phyloP scores from a whole-genome alignment of 2,888 invertebrate genomes.

The Frankliniella intonsa region DNA sequence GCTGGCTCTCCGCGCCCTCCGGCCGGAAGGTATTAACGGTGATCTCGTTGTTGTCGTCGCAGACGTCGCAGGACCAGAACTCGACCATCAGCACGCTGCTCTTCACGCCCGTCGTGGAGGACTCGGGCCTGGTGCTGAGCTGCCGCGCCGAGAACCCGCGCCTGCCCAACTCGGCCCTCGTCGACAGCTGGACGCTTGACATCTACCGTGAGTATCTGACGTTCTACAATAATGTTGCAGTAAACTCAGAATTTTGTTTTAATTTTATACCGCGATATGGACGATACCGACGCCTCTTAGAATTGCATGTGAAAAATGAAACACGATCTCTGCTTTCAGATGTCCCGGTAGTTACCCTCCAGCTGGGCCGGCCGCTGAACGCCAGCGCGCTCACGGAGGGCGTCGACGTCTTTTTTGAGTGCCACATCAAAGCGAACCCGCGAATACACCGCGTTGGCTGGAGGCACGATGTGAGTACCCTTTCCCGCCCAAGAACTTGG shows the following conservation, averaged over 20 bases:
- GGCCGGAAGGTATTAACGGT: too few species aligned
- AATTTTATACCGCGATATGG: too few species aligned
- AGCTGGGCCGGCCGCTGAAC: slow-evolving; percentile 76
- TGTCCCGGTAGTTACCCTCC: slow-evolving; percentile 74
- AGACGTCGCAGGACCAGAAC: slow-evolving; percentile 43
- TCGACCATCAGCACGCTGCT: slow-evolving; percentile 44
- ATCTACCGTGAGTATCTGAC: slow-evolving; percentile 39
- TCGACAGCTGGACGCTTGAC: slow-evolving; percentile 41
- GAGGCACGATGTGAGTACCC: slow-evolving; percentile 65
- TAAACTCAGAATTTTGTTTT: too few species aligned
- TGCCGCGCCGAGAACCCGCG: slow-evolving; percentile 43
- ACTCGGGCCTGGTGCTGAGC: slow-evolving; percentile 44
- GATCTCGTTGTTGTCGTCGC: slow-evolving; percentile 17
- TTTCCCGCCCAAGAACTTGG: slow-evolving; percentile 25
- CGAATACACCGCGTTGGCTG: slow-evolving; percentile 74
- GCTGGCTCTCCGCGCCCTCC: too few species aligned
- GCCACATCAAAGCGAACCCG: slow-evolving; percentile 83
- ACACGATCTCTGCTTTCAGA: slow-evolving; percentile 52
- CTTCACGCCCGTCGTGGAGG: slow-evolving; percentile 44
- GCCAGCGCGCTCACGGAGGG: slow-evolving; percentile 78
- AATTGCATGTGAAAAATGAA: not conserved
- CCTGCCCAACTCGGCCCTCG: slow-evolving; percentile 37
- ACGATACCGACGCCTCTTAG: too few species aligned
- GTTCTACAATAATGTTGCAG: too few species aligned
- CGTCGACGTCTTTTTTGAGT: slow-evolving; percentile 86